Base-by-base conservation (phyloP, 2,888 invertebrate species). In the Drosophila tripunctata region DNA sequence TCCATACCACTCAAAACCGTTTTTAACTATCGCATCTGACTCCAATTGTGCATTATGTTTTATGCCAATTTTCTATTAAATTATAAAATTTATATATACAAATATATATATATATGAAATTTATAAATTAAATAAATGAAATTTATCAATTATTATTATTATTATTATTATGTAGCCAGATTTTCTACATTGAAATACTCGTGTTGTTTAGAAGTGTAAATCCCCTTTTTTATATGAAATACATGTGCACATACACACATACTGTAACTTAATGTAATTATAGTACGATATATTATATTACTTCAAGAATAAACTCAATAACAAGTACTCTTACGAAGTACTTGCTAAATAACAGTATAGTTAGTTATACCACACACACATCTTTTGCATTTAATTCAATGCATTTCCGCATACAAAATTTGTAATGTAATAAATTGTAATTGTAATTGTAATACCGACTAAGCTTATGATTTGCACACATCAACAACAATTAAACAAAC, bases 341-440 rank as follows among this genome's bases (percentile, higher is more conserved):
- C 57, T 62, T 57, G 60, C 52, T 6, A 6, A 8, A 10, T 27
- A 73, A 35, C 55, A 65, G 55, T 51, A 56, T 80, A 80, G 80
- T 72, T 80, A 79, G 80, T 68, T 61, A 67, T 66, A 68, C 35
- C 14, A 56, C 21, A 17, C 30, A 38, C 31, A 38, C 38, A 30
- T 48, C 36, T 64, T 81, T 77, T 84, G 85, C 81, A 81, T 81
- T 82, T 85, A 81, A 56, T 47, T 31, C n/a, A 85, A 80, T 85
- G 81, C 81, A 81, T 81, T 81, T 81, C 79, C 82, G 82, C 60
- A 56, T 55, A 57, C 67, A 67, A 57, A 6, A 47, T 83, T 63
- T 78, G 84, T 81, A 81, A 75, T 84, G 79, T 84, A 85, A 82
- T 75, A 73, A 78, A 84, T 66, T 81, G 65, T 75, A 78, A 84